Conservation (phyloP, 2,113 vertebrate species). For the Oplegnathus fasciatus region DNA sequence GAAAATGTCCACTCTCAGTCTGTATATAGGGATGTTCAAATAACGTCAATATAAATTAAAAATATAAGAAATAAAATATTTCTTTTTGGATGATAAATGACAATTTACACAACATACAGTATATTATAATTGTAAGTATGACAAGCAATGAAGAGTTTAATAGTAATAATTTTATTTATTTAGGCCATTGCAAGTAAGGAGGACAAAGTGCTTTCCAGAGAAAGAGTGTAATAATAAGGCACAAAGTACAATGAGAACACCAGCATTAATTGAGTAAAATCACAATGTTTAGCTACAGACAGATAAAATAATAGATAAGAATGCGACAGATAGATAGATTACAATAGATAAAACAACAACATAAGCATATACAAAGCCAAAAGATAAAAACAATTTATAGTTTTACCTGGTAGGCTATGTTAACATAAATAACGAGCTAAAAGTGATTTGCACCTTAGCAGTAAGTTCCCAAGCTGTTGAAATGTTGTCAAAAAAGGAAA, state of each 20-base stretch:
- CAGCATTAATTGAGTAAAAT: background rate
- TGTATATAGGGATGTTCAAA: background rate
- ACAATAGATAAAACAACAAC: background rate
- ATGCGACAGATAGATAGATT: background rate
- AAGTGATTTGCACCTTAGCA: constrained; percentile 20
- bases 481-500: constrained; percentile 70
- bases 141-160: background rate
- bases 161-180: background rate
- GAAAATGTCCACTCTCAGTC: background rate
- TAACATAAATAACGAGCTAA: constrained; percentile 3
- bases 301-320: background rate
- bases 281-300: background rate
- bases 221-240: background rate
- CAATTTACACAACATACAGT: background rate
- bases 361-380: background rate
- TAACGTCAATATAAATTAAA: background rate
- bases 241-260: background rate
- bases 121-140: background rate
- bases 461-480: constrained; percentile 41
- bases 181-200: background rate
- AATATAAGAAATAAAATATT: background rate
- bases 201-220: background rate
- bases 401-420: background rate
- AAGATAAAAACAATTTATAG: background rate
- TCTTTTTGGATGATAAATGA: background rate